Evolutionary conservation across 2,888 invertebrate species (phyloP), one percentile per base, ranked within the genome.

Genomic region (Prenolepis imparis): DNA sequence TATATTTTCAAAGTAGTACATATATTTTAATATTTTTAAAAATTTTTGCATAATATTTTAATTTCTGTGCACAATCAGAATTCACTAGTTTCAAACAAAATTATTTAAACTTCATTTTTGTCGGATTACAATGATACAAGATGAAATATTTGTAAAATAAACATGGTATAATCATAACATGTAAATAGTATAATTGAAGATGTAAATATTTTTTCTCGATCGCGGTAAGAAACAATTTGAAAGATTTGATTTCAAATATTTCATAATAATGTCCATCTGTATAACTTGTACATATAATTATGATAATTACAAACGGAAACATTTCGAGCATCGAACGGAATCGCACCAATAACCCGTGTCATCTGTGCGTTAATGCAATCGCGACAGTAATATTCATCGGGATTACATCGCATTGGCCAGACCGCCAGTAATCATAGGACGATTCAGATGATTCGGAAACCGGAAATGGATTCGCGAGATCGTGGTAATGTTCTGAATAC

Each of bases 321-420:
- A 44, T 77, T 68, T 59, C 52, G 32, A 36, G 48, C 59, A 86
- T 83, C 84, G 85, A 52, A 64, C 70, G 68, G 78, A 77, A 32
- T 73, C 64, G 74, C 81, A 74, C 66, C 61, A 78, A 70, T 84
- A 74, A 80, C 44, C 66, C 55, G 21, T 44, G 36, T 68, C 78
- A 86, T 86, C 82, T 83, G 70, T 41, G 73, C 32, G 80, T 85
- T 74, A 81, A 87, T 82, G 72, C 85, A 83, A 86, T 86, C 80
- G 80, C 39, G 84, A 88, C 88, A 84, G 89, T 89, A 77, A 87
- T 88, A 89, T 90, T 88, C 87, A 87, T 87, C 83, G 80, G 72
- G 78, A 83, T 75, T 82, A 59, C 72, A 48, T 74, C 63, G 70
- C 32, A 80, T 80, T 82, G 78, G 59, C 18, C 24, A 18, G 15